Conservation (phyloP, 2,888 invertebrate species). For the Leptinotarsa peninsularis region DNA sequence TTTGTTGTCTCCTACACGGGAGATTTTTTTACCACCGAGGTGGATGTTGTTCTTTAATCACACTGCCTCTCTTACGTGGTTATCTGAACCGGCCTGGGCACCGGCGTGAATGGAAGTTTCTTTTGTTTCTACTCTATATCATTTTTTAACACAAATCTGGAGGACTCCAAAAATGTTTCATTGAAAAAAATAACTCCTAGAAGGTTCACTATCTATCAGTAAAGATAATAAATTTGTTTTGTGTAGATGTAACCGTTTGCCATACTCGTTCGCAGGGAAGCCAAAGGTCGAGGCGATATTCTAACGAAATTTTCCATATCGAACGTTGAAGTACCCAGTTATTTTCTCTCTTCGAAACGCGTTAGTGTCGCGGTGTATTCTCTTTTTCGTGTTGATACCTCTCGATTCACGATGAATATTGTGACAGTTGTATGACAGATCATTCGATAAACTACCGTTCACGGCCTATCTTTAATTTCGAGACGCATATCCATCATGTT, state of each 20-base stretch:
- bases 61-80: no score
- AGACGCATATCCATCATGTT: constrained; percentile 16
- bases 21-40: not conserved
- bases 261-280: not conserved
- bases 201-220: not conserved
- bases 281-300: constrained; percentile 20
- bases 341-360: constrained; percentile 18
- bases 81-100: no score
- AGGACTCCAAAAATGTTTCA: no score
- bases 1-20: no score
- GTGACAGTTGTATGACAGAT: constrained; percentile 3
- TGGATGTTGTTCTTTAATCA: not conserved
- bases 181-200: no score
- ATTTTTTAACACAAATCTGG: no score
- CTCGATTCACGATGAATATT: not conserved
- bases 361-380: not conserved
- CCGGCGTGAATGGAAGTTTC: no score
- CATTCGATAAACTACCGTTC: not conserved
- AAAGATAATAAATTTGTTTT: not conserved
- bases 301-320: constrained; percentile 22
- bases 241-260: constrained; percentile 11
- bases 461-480: not conserved
- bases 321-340: constrained; percentile 16
- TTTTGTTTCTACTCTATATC: no score
- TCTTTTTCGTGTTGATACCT: not conserved